Evolutionary conservation across 1,140 invertebrate species (phyloP).

Genomic region (Phenacoccus solenopsis): DNA sequence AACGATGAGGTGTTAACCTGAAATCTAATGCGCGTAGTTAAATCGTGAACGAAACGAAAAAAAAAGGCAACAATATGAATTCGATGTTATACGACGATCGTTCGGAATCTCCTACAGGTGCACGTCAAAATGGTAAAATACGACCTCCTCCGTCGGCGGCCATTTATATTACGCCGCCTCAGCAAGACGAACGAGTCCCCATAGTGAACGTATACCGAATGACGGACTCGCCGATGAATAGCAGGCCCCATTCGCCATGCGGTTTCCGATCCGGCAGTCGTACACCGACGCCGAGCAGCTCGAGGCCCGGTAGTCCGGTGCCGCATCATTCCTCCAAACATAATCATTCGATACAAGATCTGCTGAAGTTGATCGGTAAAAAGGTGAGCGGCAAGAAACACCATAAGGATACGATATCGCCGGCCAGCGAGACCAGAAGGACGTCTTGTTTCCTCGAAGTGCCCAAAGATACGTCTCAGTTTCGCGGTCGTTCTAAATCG

Average conservation of each 20-base stretch:
- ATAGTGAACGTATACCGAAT: background rate
- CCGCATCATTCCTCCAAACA: slow-evolving; percentile 17
- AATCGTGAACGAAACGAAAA: no score
- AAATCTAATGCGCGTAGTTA: no score
- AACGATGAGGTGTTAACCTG: no score
- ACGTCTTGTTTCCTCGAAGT: slow-evolving; percentile 26
- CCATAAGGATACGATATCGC: slow-evolving; percentile 8
- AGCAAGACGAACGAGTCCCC: background rate
- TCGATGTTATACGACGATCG: background rate
- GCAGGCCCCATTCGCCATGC: slow-evolving; percentile 11
- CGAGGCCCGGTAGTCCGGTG: slow-evolving; percentile 16
- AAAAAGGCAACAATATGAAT: background rate
- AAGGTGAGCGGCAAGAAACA: background rate
- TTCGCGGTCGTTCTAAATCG: slow-evolving; percentile 59
- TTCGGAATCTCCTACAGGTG: background rate
- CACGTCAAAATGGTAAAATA: background rate
- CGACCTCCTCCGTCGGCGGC: background rate
- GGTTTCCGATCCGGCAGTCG: slow-evolving; percentile 21
- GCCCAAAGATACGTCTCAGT: slow-evolving; percentile 40
- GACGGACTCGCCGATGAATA: background rate
- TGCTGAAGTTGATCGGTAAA: slow-evolving; percentile 22
- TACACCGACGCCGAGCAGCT: slow-evolving; percentile 19
- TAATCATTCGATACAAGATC: slow-evolving; percentile 23
- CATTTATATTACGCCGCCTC: background rate
- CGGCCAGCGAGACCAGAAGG: background rate